Evolutionary conservation across 2,113 vertebrate genomes (phyloP), one percentile per base, ranked within the genome.

Genomic region (Engraulis encrasicolus): DNA sequence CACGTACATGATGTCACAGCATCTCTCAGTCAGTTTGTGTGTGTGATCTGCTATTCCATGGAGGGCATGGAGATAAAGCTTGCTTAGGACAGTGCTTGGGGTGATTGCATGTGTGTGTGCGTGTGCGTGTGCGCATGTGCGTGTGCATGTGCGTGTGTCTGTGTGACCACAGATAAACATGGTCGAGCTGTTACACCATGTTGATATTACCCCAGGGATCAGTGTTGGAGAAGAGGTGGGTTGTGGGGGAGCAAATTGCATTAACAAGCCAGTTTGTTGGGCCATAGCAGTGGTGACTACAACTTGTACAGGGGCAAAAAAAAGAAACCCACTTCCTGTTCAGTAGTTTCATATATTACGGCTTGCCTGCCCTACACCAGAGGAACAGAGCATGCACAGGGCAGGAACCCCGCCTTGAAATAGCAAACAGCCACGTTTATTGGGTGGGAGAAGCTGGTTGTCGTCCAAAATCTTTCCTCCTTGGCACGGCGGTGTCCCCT

Each of bases 1-100:
- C 93, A 93, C 96, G 95, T 96, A 96, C 97, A 96, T 98, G 96
- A 99, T 96, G 96, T 97, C 97, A 98, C 93, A 71, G 37, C 78
- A 66, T 91, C 86, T 91, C 86, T 86, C 90, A 85, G 6, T 93
- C 86, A 94, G 94, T 91, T 92, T 79, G 84, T 92, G 90, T 79
- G 84, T 92, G 90, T 85, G 40, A 6, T 87, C 89, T 89, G 86
- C 90, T 85, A 9, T n/a, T n/a, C n/a, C n/a, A n/a, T 85, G 86
- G 79, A 85, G 81, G 85, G 88, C 85, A 90, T 85, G 27, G 27
- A 82, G 79, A 87, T 84, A 92, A 92, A 90, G 89, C 85, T 1
- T 61, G 66, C 87, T 81, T 88, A 86, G 82, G 85, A 86, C 45
- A 83, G 86, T 27, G 58, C 11, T 9, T 31, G 58, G 27, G 58